Evolutionary conservation across 2,113 vertebrate species (phyloP), one percentile per base, ranked within the genome.

Genomic region (Eolophus roseicapilla): DNA sequence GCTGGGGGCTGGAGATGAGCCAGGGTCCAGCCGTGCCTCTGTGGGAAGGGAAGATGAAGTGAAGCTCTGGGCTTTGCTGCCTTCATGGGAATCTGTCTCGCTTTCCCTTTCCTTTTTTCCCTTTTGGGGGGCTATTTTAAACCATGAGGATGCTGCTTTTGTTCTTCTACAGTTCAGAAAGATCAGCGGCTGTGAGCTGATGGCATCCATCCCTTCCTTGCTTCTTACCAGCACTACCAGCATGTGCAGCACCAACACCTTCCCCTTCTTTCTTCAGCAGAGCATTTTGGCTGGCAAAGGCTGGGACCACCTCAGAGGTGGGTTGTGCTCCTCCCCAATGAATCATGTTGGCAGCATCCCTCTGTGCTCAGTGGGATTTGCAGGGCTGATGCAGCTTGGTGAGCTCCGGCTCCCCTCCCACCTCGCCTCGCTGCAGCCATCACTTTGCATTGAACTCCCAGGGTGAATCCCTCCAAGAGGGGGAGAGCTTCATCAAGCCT

Each of bases 1-100:
- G 81, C 83, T 82, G 93, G 88, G 78, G 33, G 47, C 89, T 93
- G 88, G 84, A 89, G 19, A 46, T 12, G 18, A 60, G 84, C 94
- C 93, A 92, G 86, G 65, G 74, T 39, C 95, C 18, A 2, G 43
- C 73, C 5, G 10, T 52, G 71, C 44, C 73, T 79, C 73, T 4
- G 11, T 69, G 86, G 86, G 92, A 86, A 92, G 74, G 53, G 87
- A 64, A 84, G 87, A 29, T 4, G 11, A 1, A 21, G 25, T 20
- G 52, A 39, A 76, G 7, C 46, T 79, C 25, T 1, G 49, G 60
- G 59, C 50, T 67, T 67, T 37, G 59, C 85, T 82, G 18, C 29
- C 80, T 75, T 27, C 68, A 1, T 49, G 81, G 87, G 91, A 93
- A 84, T 71, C 73, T 31, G 16, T 91, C 55, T 82, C 2, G 1